Conservation (phyloP, 2,888 invertebrate species). For the Criorhina ranunculi region DNA sequence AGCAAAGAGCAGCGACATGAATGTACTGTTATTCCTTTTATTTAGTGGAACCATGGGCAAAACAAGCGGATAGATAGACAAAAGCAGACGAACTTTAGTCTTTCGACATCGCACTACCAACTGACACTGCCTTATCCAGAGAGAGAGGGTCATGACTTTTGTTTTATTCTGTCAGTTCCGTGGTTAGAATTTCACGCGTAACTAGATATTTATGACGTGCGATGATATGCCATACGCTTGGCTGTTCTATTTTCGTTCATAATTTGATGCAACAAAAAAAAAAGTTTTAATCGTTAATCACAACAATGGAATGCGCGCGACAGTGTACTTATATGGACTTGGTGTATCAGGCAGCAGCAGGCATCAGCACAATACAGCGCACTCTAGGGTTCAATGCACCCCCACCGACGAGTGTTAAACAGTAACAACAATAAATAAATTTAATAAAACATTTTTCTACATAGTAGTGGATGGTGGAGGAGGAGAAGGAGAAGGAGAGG, state of each 20-base stretch:
- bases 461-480: background rate
- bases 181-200: conserved; percentile 66
- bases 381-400: conserved; percentile 54
- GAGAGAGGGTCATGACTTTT: conserved; percentile 26
- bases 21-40: conserved; percentile 29
- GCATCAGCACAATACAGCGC: background rate
- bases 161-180: conserved; percentile 16
- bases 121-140: background rate
- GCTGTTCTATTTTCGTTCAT: conserved; percentile 64
- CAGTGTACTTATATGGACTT: conserved; percentile 8
- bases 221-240: conserved; percentile 43
- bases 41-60: conserved; percentile 24
- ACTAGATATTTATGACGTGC: conserved; percentile 60
- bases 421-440: conserved; percentile 65
- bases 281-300: conserved; percentile 67
- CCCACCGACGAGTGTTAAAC: conserved; percentile 38
- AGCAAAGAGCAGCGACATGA: conserved; percentile 20
- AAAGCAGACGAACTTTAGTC: background rate
- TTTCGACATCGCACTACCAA: conserved; percentile 1
- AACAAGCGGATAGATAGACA: conserved; percentile 26
- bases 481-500: background rate
- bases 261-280: conserved; percentile 54
- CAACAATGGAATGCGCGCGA: conserved; percentile 67
- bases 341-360: conserved; percentile 15
- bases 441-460: conserved; percentile 68